Evolutionary conservation across 2,797 vertebrate species (phyloP).

Genomic region (Coreius guichenoti): DNA sequence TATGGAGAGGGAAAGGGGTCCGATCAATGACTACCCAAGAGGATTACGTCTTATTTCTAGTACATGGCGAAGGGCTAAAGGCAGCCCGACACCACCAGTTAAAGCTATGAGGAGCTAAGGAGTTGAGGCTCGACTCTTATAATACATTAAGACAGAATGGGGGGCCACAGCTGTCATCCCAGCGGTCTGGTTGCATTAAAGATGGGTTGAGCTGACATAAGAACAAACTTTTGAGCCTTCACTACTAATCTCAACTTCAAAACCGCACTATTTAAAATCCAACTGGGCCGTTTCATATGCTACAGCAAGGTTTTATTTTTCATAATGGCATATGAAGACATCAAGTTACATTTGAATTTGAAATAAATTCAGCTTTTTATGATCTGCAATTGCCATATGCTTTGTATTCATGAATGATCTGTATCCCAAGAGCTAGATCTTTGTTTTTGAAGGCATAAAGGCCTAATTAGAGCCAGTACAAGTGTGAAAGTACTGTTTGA

Average conservation of each 20-base stretch:
- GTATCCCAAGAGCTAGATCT: background rate
- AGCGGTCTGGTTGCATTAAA: constrained; percentile 44
- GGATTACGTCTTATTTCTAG: constrained; percentile 73
- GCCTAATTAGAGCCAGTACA: background rate
- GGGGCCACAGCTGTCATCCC: constrained; percentile 32
- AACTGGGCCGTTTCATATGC: background rate
- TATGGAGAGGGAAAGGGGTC: constrained; percentile 58
- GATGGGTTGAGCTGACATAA: constrained; percentile 46
- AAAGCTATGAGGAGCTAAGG: constrained; percentile 28
- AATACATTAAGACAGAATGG: constrained; percentile 57
- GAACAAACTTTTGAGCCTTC: constrained; percentile 2
- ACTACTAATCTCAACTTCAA: constrained; percentile 38
- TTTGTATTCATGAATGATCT: background rate
- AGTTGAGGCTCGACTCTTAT: constrained; percentile 36
- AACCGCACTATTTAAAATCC: background rate
- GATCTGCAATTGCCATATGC: background rate
- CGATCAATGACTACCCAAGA: constrained; percentile 69
- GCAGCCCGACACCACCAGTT: constrained; percentile 58
- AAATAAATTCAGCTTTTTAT: background rate
- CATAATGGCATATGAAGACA: background rate
- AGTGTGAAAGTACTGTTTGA: background rate
- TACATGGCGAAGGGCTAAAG: constrained; percentile 38
- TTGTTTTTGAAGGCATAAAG: constrained; percentile 7
- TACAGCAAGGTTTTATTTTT: background rate
- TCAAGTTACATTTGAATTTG: background rate